phyloP scores from a whole-genome alignment of 2,888 invertebrate species.

The Malacosoma neustria region DNA sequence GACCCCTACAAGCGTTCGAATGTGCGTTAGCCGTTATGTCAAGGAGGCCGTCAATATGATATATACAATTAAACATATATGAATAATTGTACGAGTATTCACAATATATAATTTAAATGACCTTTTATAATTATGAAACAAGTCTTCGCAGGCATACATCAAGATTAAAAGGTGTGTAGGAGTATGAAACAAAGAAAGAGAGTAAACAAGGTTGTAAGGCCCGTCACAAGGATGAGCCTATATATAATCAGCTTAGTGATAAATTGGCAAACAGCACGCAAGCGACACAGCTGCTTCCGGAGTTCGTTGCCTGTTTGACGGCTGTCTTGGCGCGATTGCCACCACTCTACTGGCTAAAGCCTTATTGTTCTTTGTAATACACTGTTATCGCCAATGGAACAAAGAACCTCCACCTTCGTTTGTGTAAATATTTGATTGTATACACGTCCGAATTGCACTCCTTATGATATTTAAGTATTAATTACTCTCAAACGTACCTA shows the following conservation, averaged over 20 bases:
- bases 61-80: too few relatives aligned
- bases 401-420: constrained; percentile 3
- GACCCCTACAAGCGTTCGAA: too few relatives aligned
- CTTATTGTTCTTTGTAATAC: constrained; percentile 8
- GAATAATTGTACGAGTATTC: too few relatives aligned
- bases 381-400: constrained; percentile 8
- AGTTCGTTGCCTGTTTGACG: constrained; percentile 13
- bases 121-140: too few relatives aligned
- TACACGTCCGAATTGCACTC: too few relatives aligned
- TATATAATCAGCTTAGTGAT: constrained; percentile 74
- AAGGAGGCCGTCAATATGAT: too few relatives aligned
- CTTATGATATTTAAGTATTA: too few relatives aligned
- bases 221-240: constrained; percentile 64
- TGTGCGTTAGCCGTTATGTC: too few relatives aligned
- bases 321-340: constrained; percentile 13
- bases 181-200: constrained; percentile 51
- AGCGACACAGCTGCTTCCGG: constrained; percentile 68
- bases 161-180: constrained; percentile 52
- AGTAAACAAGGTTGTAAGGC: constrained; percentile 66
- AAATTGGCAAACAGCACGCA: constrained; percentile 74
- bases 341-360: constrained; percentile 13
- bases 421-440: neutral
- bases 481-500: too few relatives aligned
- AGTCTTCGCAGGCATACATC: too few relatives aligned
- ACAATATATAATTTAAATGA: too few relatives aligned